Base-by-base conservation (phyloP, 37 sponge, comb jelly and placozoan genomes). In the Petrosia ficiformis region DNA sequence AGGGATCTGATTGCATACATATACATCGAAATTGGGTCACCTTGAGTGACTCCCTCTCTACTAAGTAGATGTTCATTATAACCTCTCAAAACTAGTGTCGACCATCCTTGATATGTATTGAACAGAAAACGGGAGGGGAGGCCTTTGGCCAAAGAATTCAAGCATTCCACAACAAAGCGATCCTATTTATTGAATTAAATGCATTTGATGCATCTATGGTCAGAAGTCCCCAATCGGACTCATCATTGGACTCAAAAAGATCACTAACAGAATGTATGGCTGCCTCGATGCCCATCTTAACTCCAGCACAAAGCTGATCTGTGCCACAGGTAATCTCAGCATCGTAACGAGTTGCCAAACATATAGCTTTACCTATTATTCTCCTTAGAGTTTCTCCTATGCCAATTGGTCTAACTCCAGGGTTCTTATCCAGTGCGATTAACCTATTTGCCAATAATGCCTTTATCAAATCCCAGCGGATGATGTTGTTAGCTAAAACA, bases 41-140 rank as follows among this genome's bases (percentile, higher is more conserved):
- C 80, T 36, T 80, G 80, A 11, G 72, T 63, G 64, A 80, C 80
- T 37, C 80, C 80, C 34, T 79, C 80, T 63, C 48, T 80, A 44
- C 80, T 80, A 39, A 65, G 44, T 48, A 77, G 70, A 14, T 3
- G 1, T 24, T n/a, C 58, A 43, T 38, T 28, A 39, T 6, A 39
- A 2, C 42, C 42, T 35, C 42, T 33, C 4, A 73, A 31, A 28
- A 73, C 33, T 21, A 48, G 58, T 1, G 42, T 3, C 30, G 59
- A 42, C 26, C 29, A 26, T 19, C 58, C 74, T 28, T 10, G 10
- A 54, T 73, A 73, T 4, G 35, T 44, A 4, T 73, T 73, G 29
- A 73, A 54, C 57, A 73, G 29, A 73, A 48, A 73, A n/a, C 58
- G 26, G 4, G 74, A n/a, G 6, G 26, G 4, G 74, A n/a, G 6